Conservation (phyloP, 30 jellyfish, hydroid and myxozoan genomes). For the Hydractinia symbiolongicarpus region DNA sequence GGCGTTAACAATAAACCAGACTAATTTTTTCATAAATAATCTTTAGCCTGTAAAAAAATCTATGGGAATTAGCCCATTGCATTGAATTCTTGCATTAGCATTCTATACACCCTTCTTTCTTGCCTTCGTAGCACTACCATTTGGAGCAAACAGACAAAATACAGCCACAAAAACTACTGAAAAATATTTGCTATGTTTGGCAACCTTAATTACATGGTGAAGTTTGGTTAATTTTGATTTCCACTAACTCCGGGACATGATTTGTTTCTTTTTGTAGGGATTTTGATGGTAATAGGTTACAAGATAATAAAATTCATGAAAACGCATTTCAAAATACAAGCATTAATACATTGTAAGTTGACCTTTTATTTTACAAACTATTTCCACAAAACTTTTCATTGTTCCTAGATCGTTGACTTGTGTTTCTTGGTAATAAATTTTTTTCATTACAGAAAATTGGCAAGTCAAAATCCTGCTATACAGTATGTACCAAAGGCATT, state of each 20-base stretch:
- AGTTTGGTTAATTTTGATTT: background rate
- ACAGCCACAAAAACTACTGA: no score
- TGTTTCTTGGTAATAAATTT: background rate
- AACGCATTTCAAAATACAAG: slow-evolving; percentile 65
- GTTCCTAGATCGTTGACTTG: background rate
- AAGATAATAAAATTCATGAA: slow-evolving; percentile 57
- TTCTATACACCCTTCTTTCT: no score
- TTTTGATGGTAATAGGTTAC: slow-evolving; percentile 35
- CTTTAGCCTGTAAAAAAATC: no score
- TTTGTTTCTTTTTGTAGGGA: slow-evolving; percentile 38
- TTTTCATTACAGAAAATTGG: slow-evolving; percentile 30
- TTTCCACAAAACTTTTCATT: no score
- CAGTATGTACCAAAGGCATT: slow-evolving; percentile 85
- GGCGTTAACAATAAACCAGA: no score
- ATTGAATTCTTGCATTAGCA: no score
- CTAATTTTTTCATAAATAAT: no score
- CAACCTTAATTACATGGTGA: background rate
- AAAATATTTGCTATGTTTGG: no score
- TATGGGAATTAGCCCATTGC: no score
- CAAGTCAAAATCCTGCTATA: slow-evolving; percentile 42
- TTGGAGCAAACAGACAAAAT: no score
- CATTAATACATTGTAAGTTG: slow-evolving; percentile 43
- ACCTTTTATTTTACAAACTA: background rate
- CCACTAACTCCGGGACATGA: background rate
- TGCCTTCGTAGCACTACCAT: no score